These are phyloP conservation scores for Heterodera filipjevi DNA, from an alignment of 2,888 invertebrate species.

Conservation along the genomic window DNA sequence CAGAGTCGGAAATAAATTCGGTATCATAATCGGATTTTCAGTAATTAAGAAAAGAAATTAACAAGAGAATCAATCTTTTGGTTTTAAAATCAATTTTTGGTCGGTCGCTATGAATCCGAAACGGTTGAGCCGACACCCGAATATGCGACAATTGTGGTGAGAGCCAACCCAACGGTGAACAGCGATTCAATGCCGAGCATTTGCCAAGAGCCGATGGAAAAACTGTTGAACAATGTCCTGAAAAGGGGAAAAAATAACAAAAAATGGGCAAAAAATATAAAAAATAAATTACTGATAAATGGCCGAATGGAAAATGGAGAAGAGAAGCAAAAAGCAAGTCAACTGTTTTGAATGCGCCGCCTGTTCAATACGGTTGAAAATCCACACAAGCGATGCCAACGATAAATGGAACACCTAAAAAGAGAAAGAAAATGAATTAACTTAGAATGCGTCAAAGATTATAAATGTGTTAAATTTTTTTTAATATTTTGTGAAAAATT, in stretches of 20 bases:
- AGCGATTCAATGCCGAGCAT: conserved; percentile 45
- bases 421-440: background rate
- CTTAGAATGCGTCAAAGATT: background rate
- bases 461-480: too few species aligned
- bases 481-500: too few species aligned
- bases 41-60: too few species aligned
- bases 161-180: conserved; percentile 44
- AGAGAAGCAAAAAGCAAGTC: conserved; percentile 45
- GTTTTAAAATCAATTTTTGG: background rate
- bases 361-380: conserved; percentile 41
- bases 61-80: background rate
- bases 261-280: background rate
- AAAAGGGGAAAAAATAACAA: conserved; percentile 1
- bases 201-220: conserved; percentile 47
- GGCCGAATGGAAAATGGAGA: conserved; percentile 52
- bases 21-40: too few species aligned
- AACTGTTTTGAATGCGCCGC: conserved; percentile 35
- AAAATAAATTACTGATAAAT: conserved; percentile 52
- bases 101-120: background rate
- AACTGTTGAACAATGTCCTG: conserved; percentile 17
- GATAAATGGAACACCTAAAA: conserved; percentile 47
- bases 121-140: conserved; percentile 25
- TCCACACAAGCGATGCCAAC: conserved; percentile 55
- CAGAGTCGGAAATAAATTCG: too few species aligned
- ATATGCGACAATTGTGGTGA: conserved; percentile 42